Evolutionary conservation across 1,140 invertebrate species (phyloP).

Genomic region (Caerostris darwini): DNA sequence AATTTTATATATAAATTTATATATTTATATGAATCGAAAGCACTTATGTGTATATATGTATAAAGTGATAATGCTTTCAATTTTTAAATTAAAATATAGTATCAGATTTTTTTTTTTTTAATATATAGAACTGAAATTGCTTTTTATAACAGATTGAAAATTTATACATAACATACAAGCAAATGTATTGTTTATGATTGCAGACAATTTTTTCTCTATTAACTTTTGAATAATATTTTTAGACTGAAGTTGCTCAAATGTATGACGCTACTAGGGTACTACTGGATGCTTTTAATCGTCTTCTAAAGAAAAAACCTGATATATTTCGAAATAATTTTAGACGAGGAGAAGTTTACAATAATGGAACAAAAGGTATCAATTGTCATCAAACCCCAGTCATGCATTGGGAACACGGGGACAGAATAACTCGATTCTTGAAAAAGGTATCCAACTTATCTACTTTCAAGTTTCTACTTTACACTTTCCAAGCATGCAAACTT

Average conservation of each 20-base stretch:
- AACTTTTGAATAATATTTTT: not conserved
- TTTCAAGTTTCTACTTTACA: not conserved
- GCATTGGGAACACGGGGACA: constrained; percentile 93
- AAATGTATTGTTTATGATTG: no score
- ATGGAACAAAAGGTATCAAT: constrained; percentile 88
- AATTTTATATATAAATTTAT: no score
- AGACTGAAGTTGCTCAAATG: constrained; percentile 89
- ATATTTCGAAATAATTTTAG: constrained; percentile 87
- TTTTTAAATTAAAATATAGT: no score
- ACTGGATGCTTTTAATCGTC: constrained; percentile 92
- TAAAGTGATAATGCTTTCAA: no score
- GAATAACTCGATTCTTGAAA: constrained; percentile 91
- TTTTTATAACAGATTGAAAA: no score
- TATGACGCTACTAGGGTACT: constrained; percentile 95
- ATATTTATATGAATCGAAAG: no score
- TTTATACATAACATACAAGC: no score
- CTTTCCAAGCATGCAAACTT: no score
- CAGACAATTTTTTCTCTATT: no score
- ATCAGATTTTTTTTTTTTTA: no score
- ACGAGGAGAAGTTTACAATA: constrained; percentile 84
- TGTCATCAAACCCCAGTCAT: constrained; percentile 88
- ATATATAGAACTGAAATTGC: no score
- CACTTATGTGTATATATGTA: no score
- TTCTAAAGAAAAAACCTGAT: constrained; percentile 91
- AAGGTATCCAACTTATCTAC: constrained; percentile 85